Evolutionary conservation across 2,888 invertebrate species (phyloP), one percentile per base, ranked within the genome.

Genomic region (Lepidochrysops patricia): DNA sequence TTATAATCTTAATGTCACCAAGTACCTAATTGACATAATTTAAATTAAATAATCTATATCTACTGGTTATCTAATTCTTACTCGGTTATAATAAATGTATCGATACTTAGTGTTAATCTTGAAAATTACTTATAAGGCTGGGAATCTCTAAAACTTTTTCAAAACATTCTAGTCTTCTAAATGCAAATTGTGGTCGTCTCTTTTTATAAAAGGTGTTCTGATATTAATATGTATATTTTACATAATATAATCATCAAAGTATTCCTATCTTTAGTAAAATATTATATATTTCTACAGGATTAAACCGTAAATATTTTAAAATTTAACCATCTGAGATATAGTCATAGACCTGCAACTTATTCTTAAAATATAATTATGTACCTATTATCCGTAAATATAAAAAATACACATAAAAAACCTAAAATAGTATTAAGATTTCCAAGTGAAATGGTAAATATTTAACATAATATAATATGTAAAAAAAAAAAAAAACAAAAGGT

Each of bases 1-100:
- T 64, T 66, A 67, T 43, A 43, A 43, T 67, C 69, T 70, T 69
- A 69, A 72, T 64, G 76, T 77, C 77, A 77, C 77, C 71, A 67
- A 72, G 77, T 79, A 77, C 77, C 76, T 77, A 72, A 75, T 69
- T 66, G 62, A 67, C 69, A 69, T 66, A 67, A 65, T 65, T 67
- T 56, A 62, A 62, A 62, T 57, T 61, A 61, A 43, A 19, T 63
- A 62, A 60, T 68, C 64, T 63, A 61, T 68, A 65, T 59, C 52
- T 67, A 64, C 50, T 58, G 63, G 61, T 63, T 65, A 63, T 63
- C 60, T 65, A 64, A 66, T 67, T 67, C 62, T 64, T 63, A 64
- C 62, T 63, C 61, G 60, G 62, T 66, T 63, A 64, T 64, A 52
- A 32, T 54, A 64, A 64, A 65, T 58, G 56, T 62, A 61, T 57